Conservation (phyloP, 2,888 invertebrate genomes). For the Lithophane semibrunnea region DNA sequence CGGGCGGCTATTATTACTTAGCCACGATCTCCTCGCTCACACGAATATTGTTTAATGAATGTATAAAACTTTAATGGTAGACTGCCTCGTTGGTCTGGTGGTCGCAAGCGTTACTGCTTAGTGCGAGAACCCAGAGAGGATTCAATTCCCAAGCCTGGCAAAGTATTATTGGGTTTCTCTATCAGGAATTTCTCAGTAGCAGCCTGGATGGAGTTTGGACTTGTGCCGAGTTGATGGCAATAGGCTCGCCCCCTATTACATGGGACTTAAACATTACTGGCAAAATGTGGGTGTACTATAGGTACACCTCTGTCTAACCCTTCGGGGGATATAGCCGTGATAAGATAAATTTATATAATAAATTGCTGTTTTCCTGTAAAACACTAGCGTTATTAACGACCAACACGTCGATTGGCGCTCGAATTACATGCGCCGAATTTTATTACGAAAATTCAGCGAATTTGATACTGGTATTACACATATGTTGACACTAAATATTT, state of each 20-base stretch:
- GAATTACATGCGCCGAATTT: slow-evolving; percentile 28
- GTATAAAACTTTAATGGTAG: too few relatives aligned
- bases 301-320: background rate
- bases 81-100: background rate
- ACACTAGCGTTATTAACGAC: background rate
- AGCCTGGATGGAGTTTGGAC: background rate
- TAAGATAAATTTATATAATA: background rate
- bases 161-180: background rate
- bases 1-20: too few relatives aligned
- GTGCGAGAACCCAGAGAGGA: too few relatives aligned
- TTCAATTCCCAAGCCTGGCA: background rate
- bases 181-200: background rate
- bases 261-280: background rate
- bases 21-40: too few relatives aligned
- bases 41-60: background rate
- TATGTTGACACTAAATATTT: slow-evolving; percentile 35
- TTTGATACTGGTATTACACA: slow-evolving; percentile 35
- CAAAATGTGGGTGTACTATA: background rate
- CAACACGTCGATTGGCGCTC: slow-evolving; percentile 13
- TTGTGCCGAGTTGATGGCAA: background rate
- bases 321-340: background rate
- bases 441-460: slow-evolving; percentile 15
- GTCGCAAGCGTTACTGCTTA: background rate
- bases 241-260: background rate
- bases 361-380: background rate